phyloP scores from a whole-genome alignment of 2,888 invertebrate genomes.

The Drosophila pseudotakahashii region DNA sequence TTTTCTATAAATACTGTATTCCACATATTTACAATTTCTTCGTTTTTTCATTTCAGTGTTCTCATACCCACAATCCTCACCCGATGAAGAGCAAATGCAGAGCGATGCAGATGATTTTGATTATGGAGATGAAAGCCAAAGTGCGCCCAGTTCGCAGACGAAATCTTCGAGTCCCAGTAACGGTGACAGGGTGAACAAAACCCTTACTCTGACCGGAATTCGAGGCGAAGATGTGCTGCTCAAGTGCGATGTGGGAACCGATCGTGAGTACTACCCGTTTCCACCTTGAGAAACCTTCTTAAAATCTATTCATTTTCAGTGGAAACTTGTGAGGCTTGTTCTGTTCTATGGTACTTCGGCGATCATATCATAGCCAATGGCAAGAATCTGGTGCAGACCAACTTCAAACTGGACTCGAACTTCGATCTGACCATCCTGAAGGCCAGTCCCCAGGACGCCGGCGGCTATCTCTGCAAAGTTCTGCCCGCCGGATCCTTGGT shows the following conservation, averaged over 20 bases:
- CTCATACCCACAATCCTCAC: slow-evolving; percentile 21
- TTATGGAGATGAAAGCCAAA: slow-evolving; percentile 52
- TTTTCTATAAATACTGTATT: no score
- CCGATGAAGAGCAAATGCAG: slow-evolving; percentile 40
- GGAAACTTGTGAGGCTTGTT: not conserved
- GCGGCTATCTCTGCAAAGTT: slow-evolving; percentile 67
- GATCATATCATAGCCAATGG: slow-evolving; percentile 56
- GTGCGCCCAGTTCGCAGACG: slow-evolving; percentile 46
- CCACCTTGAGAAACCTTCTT: fast-evolving
- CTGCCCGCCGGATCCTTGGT: slow-evolving; percentile 55
- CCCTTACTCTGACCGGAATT: slow-evolving; percentile 39
- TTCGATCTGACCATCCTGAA: slow-evolving; percentile 68
- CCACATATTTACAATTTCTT: not conserved
- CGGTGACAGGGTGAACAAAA: slow-evolving; percentile 20
- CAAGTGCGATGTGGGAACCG: slow-evolving; percentile 39
- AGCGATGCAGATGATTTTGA: slow-evolving; percentile 50
- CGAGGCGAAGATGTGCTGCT: slow-evolving; percentile 58
- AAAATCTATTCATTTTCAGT: not conserved
- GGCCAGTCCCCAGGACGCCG: slow-evolving; percentile 62
- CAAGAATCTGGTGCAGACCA: slow-evolving; percentile 46
- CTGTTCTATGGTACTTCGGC: slow-evolving; percentile 67
- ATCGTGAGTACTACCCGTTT: slow-evolving; percentile 24
- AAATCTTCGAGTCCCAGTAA: slow-evolving; percentile 29
- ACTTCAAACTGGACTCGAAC: slow-evolving; percentile 58
- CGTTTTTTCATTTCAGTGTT: slow-evolving; percentile 34